Base-by-base conservation (phyloP, 2,797 vertebrate genomes). In the Oryzias dopingdopingensis region DNA sequence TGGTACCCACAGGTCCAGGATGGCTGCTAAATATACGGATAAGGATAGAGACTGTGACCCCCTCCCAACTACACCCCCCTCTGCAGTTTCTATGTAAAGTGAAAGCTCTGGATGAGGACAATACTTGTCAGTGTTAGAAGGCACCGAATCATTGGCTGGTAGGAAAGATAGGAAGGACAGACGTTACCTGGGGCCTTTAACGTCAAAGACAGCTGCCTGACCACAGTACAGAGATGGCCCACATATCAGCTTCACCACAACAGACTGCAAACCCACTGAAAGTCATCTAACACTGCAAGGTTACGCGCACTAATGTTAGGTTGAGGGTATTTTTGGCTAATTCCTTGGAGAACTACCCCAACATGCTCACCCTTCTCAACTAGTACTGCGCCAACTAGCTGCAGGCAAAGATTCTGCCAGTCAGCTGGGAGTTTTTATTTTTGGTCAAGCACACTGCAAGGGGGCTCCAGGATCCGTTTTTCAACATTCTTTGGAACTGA, bases 51-150 rank as follows among this genome's bases (percentile, higher is more conserved):
- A 82, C 24, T 72, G 51, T 71, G 61, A 83, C 76, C 66, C 78
- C 70, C 56, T 76, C 73, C 61, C 72, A 80, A 74, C 67, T 67
- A 76, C 70, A 67, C 81, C 65, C 77, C 29, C 61, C 64, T 74
- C 76, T 73, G 77, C 74, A 83, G 77, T 82, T 76, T 79, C 77
- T 73, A 70, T 59, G 67, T 74, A 56, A 74, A 86, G 81, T 86
- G 80, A 80, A 88, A 88, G 81, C 89, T 90, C 89, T 81, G 87
- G 83, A 85, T 87, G 76, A 76, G 87, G 83, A 90, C 85, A 91
- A 90, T 89, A 91, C 88, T 88, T 85, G 86, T 90, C 87, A 91
- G 90, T 89, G 89, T 88, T 88, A 84, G 77, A 91, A 91, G 90
- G 90, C 90, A 91, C 88, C 87, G 85, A 87, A 89, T 85, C 84